Conservation (phyloP, 2,888 invertebrate genomes). For the Cetonia aurata region DNA sequence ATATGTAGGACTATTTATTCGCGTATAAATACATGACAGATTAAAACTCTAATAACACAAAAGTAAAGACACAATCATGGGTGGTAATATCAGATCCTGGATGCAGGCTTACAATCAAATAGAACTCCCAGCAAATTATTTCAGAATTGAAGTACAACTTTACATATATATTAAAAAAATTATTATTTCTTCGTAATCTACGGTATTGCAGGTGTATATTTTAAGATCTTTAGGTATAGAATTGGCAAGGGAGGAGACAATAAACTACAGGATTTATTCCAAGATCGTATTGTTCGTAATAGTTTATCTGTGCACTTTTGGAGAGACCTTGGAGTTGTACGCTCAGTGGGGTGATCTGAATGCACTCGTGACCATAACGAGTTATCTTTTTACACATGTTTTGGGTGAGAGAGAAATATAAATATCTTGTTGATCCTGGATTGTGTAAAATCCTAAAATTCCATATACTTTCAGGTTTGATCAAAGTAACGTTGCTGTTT, state of each 20-base stretch:
- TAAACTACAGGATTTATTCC: conserved; percentile 40
- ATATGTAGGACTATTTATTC: too few species aligned
- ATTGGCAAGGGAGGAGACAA: conserved; percentile 36
- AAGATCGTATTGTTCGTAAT: conserved; percentile 29
- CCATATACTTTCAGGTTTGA: too few species aligned
- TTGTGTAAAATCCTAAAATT: too few species aligned
- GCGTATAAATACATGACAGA: too few species aligned
- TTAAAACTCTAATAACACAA: too few species aligned
- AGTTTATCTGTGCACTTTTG: conserved; percentile 40
- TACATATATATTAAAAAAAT: too few species aligned
- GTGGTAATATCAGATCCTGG: not conserved
- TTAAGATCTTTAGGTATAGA: conserved; percentile 43
- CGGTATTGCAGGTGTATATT: conserved; percentile 35
- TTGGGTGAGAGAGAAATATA: too few species aligned
- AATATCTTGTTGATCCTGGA: too few species aligned
- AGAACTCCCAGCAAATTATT: conserved; percentile 41
- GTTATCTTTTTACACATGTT: conserved; percentile 43
- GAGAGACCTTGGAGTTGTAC: conserved; percentile 38
- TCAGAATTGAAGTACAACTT: conserved; percentile 33
- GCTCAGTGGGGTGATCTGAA: conserved; percentile 43
- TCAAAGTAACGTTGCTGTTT: conserved; percentile 48
- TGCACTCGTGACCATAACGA: conserved; percentile 31
- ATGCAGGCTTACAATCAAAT: conserved; percentile 29
- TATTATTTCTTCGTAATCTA: not conserved
- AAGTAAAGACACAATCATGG: not conserved